A percentile compares a stretch with the other conserved stretches of the same genome.
phyloP scores from a whole-genome alignment of 2,888 invertebrate species.

The Mechanitis messenoides region DNA sequence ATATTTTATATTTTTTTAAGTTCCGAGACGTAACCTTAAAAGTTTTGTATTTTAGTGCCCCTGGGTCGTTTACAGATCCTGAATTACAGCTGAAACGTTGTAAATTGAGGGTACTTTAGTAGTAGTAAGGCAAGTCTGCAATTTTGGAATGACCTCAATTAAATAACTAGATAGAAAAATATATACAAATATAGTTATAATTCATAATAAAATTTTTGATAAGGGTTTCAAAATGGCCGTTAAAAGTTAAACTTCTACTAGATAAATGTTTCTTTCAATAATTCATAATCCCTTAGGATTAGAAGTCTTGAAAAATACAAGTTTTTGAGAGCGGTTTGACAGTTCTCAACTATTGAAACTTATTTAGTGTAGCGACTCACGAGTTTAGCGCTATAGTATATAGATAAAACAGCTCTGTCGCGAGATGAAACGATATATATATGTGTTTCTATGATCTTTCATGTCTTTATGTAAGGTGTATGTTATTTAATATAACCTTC shows the following conservation, averaged over 20 bases:
- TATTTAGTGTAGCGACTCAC: conserved; percentile 36
- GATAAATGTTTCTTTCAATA: conserved; percentile 48
- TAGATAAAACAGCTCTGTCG: no score
- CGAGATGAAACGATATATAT: no score
- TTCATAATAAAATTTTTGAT: not conserved
- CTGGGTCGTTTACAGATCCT: conserved; percentile 51
- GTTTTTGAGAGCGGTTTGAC: conserved; percentile 42
- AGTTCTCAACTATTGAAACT: conserved; percentile 37
- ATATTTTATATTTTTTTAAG: no score
- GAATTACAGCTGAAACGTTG: conserved; percentile 56
- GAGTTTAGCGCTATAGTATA: no score
- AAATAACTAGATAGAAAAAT: not conserved
- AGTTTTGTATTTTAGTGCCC: conserved; percentile 8
- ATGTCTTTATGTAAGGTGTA: no score
- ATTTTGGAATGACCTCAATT: not conserved
- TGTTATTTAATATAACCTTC: no score
- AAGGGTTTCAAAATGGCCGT: not conserved
- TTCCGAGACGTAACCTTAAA: not conserved
- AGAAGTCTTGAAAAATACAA: conserved; percentile 63
- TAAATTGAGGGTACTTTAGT: conserved; percentile 52
- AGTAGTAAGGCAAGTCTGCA: conserved; percentile 37
- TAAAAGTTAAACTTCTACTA: conserved; percentile 8
- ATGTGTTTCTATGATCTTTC: no score
- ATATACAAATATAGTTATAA: not conserved
- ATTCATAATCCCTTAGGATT: conserved; percentile 46